Percentiles rank a stretch among this genome's conserved stretches.
These are phyloP conservation scores for Clinocottus analis DNA, from an alignment of 2,113 vertebrate genomes.

Conservation along the genomic window DNA sequence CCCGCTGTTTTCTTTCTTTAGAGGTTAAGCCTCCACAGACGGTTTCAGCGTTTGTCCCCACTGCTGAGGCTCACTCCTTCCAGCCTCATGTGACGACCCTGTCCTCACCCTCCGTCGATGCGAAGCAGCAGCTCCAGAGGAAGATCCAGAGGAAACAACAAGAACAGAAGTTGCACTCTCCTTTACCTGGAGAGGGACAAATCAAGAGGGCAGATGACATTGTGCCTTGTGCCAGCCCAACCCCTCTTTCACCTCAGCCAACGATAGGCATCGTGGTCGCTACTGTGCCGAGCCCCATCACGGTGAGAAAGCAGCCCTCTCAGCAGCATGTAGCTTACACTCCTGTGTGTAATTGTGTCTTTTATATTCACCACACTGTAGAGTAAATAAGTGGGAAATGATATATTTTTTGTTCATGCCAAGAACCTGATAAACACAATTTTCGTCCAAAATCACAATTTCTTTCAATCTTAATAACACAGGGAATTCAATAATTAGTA, in stretches of 20 bases:
- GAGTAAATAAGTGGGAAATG: neutral
- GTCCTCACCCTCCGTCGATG: slow-evolving; percentile 91
- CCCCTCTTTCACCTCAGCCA: slow-evolving; percentile 92
- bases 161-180: slow-evolving; percentile 96
- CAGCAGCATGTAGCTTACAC: neutral
- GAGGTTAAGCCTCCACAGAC: slow-evolving; percentile 89
- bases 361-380: neutral
- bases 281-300: slow-evolving; percentile 94
- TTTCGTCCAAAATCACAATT: no score
- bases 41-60: slow-evolving; percentile 92
- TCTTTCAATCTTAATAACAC: no score
- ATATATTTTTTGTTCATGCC: no score
- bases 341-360: neutral
- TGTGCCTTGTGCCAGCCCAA: slow-evolving; percentile 86
- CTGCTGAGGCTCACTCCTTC: slow-evolving; percentile 92
- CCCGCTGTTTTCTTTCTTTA: slow-evolving; percentile 64
- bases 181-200: slow-evolving; percentile 88
- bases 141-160: slow-evolving; percentile 99
- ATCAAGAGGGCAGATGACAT: slow-evolving; percentile 85
- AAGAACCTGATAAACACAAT: neutral
- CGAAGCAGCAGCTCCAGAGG: slow-evolving; percentile 97
- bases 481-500: neutral
- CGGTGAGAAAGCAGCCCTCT: slow-evolving; percentile 81
- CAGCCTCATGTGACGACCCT: slow-evolving; percentile 93
- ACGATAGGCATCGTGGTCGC: slow-evolving; percentile 94